Percentiles rank a stretch among this genome's conserved stretches.
Evolutionary conservation across 1,140 invertebrate species (phyloP).

Genomic region (Drosophila micromelanica): DNA sequence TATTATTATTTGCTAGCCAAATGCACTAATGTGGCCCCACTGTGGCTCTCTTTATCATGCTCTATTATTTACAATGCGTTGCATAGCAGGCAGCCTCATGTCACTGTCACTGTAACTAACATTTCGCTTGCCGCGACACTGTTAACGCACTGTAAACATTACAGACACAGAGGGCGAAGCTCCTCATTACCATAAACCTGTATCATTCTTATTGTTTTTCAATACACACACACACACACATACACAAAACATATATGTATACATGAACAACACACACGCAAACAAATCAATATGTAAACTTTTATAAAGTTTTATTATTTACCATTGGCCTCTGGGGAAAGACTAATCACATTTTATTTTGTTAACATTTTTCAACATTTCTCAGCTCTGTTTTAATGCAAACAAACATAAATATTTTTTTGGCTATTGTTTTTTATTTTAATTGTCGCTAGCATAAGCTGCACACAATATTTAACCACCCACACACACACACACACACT

Average conservation of each 20-base stretch:
- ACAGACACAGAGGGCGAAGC: slow-evolving; percentile 16
- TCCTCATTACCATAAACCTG: slow-evolving; percentile 17
- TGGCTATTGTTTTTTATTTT: slow-evolving; percentile 50
- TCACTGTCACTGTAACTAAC: slow-evolving; percentile 51
- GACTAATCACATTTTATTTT: slow-evolving; percentile 79
- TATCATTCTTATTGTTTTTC: slow-evolving; percentile 46
- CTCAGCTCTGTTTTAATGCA: slow-evolving; percentile 26
- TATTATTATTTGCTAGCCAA: slow-evolving; percentile 10
- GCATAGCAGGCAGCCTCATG: slow-evolving; percentile 41
- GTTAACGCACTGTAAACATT: slow-evolving; percentile 28
- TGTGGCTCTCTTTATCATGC: slow-evolving; percentile 20
- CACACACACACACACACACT: slow-evolving; percentile 16
- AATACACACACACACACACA: slow-evolving; percentile 26
- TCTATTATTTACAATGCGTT: slow-evolving; percentile 13
- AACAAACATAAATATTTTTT: slow-evolving; percentile 20
- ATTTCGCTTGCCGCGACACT: slow-evolving; percentile 18
- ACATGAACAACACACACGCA: background rate
- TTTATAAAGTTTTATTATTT: slow-evolving; percentile 25
- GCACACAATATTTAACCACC: slow-evolving; percentile 36
- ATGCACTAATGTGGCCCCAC: slow-evolving; percentile 21
- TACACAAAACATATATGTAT: slow-evolving; percentile 8
- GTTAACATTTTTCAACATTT: slow-evolving; percentile 43
- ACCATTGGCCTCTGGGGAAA: slow-evolving; percentile 83
- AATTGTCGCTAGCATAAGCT: slow-evolving; percentile 56
- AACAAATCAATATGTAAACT: slow-evolving; percentile 25